Conservation (phyloP, 2,113 vertebrate species). For the Actinemys pallida region DNA sequence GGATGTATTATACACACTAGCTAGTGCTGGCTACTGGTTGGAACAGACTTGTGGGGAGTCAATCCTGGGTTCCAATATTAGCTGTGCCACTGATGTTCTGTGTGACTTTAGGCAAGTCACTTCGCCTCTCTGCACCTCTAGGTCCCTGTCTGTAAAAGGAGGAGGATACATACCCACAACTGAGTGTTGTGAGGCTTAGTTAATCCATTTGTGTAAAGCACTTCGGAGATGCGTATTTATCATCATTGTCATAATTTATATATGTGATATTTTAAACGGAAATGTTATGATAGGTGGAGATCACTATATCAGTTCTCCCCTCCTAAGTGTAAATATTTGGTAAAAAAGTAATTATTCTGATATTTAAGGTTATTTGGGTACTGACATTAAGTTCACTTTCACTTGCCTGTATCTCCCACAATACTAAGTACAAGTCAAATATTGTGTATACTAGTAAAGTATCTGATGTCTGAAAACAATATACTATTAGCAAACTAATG, state of each 20-base stretch:
- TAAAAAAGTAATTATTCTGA: neutral
- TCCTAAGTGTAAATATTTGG: neutral
- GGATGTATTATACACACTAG: neutral
- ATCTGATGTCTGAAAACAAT: constrained; percentile 36
- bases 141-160: neutral
- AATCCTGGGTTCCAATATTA: neutral
- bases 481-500: constrained; percentile 11
- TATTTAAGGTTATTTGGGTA: neutral
- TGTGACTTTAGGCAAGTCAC: neutral
- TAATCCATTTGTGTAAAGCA: neutral
- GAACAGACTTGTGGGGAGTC: neutral
- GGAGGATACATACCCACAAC: neutral
- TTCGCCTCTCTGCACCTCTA: neutral
- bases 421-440: constrained; percentile 25
- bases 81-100: rapidly evolving
- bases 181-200: neutral
- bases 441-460: neutral
- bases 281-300: neutral
- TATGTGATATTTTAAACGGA: neutral
- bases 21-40: rapidly evolving
- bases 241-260: neutral
- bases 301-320: neutral
- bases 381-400: neutral
- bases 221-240: neutral
- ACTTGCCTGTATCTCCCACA: neutral